Evolutionary conservation across 2,888 invertebrate genomes (phyloP).

Genomic region (Osmoderma eremita): DNA sequence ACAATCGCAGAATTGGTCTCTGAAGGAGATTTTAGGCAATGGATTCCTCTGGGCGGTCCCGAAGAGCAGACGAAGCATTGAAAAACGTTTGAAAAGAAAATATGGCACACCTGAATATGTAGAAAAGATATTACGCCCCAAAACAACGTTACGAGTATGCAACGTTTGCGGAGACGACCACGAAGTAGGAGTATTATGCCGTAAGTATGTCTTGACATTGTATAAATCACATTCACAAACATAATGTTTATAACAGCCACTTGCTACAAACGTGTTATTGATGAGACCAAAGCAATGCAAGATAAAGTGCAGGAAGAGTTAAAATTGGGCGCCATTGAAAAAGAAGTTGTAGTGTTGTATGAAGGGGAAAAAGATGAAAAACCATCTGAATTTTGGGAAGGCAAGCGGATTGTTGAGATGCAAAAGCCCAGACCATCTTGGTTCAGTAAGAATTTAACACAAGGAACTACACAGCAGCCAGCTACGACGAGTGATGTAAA

Average conservation of each 20-base stretch:
- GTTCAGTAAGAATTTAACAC: slow-evolving; percentile 87
- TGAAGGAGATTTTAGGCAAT: slow-evolving; percentile 76
- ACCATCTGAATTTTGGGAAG: slow-evolving; percentile 71
- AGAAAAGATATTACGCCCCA: slow-evolving; percentile 77
- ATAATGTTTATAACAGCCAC: slow-evolving; percentile 68
- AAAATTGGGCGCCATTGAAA: slow-evolving; percentile 78
- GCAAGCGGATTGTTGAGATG: slow-evolving; percentile 87
- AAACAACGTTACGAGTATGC: slow-evolving; percentile 80
- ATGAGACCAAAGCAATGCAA: slow-evolving; percentile 85
- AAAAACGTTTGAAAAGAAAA: slow-evolving; percentile 77
- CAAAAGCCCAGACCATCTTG: slow-evolving; percentile 85
- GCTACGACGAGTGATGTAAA: slow-evolving; percentile 78
- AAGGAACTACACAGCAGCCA: slow-evolving; percentile 78
- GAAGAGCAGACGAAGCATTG: slow-evolving; percentile 79
- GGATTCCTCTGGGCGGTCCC: slow-evolving; percentile 87
- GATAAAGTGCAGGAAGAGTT: slow-evolving; percentile 77
- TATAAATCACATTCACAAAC: slow-evolving; percentile 8
- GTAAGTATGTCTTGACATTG: slow-evolving; percentile 67
- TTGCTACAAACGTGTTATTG: slow-evolving; percentile 84
- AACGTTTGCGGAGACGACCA: slow-evolving; percentile 86
- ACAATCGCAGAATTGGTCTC: slow-evolving; percentile 59
- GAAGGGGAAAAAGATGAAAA: slow-evolving; percentile 79
- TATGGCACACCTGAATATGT: slow-evolving; percentile 75
- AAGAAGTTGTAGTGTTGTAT: slow-evolving; percentile 88
- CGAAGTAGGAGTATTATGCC: slow-evolving; percentile 82